Evolutionary conservation across 2,797 vertebrate species (phyloP), one percentile per base, ranked within the genome.

Genomic region (Falco biarmicus): DNA sequence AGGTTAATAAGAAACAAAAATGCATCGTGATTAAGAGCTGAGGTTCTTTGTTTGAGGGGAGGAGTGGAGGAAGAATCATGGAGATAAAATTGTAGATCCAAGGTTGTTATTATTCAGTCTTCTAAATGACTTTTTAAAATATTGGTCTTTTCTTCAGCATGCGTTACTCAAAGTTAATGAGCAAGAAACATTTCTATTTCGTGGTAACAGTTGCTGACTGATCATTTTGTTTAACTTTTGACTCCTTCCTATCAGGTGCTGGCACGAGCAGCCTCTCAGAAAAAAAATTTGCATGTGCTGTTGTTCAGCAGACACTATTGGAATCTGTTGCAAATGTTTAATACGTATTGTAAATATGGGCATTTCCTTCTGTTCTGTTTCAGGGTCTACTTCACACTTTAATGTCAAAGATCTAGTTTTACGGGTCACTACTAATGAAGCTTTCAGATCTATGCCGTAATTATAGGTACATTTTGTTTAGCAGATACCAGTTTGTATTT

Each of bases 381-480:
- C 43, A 83, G 43, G 25, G 71, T 60, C 48, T 94, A 77, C 37
- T 86, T 85, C 41, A 85, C 69, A 39, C 28, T 45, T 94, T 34
- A 26, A 29, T 84, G n/a, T 65, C 66, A 92, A 91, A 92, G 56
- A 74, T 57, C 18, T 79, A 54, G 34, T 70, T 92, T 70, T n/a
- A 50, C 12, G 51, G 89, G 96, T 91, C 51, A 73, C 43, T 95
- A 31, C 59, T 96, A 96, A 97, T 91, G 84, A 93, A 96, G 24
- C 77, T 97, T 97, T 94, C 48, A 10, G 24, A 93, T 86, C 79
- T 71, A 50, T 68, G 29, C 60, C 69, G 12, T 91, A 94, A 95
- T 47, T 84, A 77, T 47, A 87, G 81, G 82, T 84, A 75, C 31
- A 88, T 96, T 96, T 96, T 95, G 54, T 96, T 95, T 74, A 93